Evolutionary conservation across 2,888 invertebrate genomes (phyloP).

Genomic region (Troides aeacus): DNA sequence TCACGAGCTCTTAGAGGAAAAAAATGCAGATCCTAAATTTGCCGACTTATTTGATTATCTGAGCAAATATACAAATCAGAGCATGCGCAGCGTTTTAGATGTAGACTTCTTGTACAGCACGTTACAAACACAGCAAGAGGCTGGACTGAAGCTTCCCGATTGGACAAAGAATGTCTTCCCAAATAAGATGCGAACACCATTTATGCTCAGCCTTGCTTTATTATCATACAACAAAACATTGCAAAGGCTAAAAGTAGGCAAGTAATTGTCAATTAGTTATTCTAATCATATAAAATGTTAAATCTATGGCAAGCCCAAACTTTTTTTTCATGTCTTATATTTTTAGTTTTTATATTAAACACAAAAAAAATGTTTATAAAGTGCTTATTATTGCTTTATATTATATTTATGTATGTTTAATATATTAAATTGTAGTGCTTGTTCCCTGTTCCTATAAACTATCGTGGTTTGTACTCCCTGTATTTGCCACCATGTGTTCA

Average conservation of each 20-base stretch:
- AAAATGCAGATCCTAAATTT: conserved; percentile 75
- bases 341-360: not conserved
- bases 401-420: too few species aligned
- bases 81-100: conserved; percentile 78
- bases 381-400: too few species aligned
- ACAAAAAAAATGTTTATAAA: too few species aligned
- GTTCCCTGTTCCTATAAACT: too few species aligned
- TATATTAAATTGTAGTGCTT: too few species aligned
- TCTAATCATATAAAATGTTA: too few species aligned
- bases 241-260: conserved; percentile 86
- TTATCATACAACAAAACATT: conserved; percentile 85
- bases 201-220: conserved; percentile 84
- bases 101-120: conserved; percentile 87
- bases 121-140: conserved; percentile 81
- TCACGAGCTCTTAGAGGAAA: conserved; percentile 70
- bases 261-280: conserved; percentile 32
- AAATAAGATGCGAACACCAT: conserved; percentile 82
- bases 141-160: conserved; percentile 84
- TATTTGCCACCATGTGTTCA: too few species aligned
- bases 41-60: conserved; percentile 83
- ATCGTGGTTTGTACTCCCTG: too few species aligned
- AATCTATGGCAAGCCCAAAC: not conserved
- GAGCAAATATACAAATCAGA: conserved; percentile 72
- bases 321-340: not conserved
- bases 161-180: conserved; percentile 88